Percentiles rank a stretch among this genome's conserved stretches.
These are phyloP conservation scores for Hoplostethus mediterraneus DNA, from an alignment of 2,797 vertebrate species.

Conservation along the genomic window DNA sequence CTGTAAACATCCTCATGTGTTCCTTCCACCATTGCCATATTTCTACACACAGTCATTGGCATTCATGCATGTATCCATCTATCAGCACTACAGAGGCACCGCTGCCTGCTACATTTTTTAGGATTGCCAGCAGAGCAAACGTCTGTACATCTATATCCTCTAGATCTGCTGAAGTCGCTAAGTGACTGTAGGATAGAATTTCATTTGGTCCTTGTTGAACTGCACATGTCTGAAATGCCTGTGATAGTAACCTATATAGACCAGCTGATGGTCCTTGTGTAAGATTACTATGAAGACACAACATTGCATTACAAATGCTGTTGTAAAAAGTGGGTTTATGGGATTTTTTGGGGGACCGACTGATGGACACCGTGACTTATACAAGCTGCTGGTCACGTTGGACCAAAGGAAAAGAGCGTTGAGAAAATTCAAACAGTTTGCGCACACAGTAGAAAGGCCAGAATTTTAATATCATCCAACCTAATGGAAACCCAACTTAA, in stretches of 20 bases:
- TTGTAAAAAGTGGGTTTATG: too few relatives aligned
- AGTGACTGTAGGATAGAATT: neutral
- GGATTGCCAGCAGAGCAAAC: constrained; percentile 41
- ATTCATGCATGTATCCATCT: constrained; percentile 39
- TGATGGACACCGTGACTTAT: too few relatives aligned
- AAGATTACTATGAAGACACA: too few relatives aligned
- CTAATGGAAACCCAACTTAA: too few relatives aligned
- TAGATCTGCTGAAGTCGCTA: constrained; percentile 24
- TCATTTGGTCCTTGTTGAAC: neutral
- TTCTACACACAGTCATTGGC: constrained; percentile 34
- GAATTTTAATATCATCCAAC: too few relatives aligned
- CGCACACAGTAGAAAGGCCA: too few relatives aligned
- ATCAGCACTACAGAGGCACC: neutral
- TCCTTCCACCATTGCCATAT: constrained; percentile 27
- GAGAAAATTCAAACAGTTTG: too few relatives aligned
- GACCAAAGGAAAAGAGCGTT: too few relatives aligned
- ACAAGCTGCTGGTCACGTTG: too few relatives aligned
- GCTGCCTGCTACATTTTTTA: constrained; percentile 35
- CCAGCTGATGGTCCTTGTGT: constrained; percentile 19
- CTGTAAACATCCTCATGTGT: constrained; percentile 8
- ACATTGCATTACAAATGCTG: neutral
- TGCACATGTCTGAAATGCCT: constrained; percentile 14
- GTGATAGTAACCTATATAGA: neutral
- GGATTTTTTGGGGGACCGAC: too few relatives aligned
- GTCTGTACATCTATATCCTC: constrained; percentile 38